phyloP scores from a whole-genome alignment of 2,797 vertebrate genomes.

The Australoheros facetus region DNA sequence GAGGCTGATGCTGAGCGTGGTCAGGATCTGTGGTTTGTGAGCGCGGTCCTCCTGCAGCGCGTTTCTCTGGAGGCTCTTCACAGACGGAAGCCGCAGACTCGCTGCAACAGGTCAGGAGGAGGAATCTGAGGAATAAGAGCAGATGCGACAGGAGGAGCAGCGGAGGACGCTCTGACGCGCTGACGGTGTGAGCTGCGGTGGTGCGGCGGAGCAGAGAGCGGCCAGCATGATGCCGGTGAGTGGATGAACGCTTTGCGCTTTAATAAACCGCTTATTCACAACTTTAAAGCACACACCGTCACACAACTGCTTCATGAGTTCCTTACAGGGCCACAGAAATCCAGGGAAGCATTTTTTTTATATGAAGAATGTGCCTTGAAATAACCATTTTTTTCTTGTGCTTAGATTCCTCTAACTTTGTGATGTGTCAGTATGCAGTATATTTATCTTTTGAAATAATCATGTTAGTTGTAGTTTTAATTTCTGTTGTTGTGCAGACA shows the following conservation, averaged over 20 bases:
- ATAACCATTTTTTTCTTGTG: background rate
- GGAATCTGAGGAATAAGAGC: background rate
- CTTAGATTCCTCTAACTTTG: background rate
- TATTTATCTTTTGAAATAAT: background rate
- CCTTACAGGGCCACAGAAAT: background rate
- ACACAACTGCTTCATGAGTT: background rate
- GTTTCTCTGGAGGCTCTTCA: background rate
- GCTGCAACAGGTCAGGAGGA: slow-evolving; percentile 58
- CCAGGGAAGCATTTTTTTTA: background rate
- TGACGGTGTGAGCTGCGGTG: slow-evolving; percentile 17
- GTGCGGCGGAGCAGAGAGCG: slow-evolving; percentile 3
- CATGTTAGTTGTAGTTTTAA: background rate
- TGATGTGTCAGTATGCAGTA: background rate
- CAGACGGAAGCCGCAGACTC: background rate
- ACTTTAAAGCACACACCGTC: too few relatives aligned
- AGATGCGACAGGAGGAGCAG: background rate
- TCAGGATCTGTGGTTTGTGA: background rate
- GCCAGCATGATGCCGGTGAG: slow-evolving; percentile 72
- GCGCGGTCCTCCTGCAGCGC: background rate
- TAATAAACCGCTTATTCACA: background rate
- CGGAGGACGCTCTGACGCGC: background rate
- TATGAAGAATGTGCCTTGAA: background rate
- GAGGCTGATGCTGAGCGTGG: background rate
- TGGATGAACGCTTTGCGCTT: background rate
- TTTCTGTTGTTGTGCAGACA: background rate